Evolutionary conservation across 2,888 invertebrate species (phyloP).

Genomic region (Hirtodrosophila confusa): DNA sequence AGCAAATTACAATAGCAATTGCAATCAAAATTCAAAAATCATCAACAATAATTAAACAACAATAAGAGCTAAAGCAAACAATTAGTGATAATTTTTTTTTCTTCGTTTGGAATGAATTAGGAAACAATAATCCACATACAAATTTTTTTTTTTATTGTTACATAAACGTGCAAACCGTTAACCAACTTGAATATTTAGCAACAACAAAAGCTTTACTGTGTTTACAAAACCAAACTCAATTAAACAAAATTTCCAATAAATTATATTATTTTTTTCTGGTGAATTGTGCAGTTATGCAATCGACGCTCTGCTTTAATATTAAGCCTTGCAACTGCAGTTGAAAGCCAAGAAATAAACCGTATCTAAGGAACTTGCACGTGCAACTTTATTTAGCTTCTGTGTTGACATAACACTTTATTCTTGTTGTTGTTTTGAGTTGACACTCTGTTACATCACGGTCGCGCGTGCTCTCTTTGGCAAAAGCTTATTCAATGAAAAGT

Average conservation of each 20-base stretch:
- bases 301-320: slow-evolving; percentile 14
- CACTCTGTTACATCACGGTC: slow-evolving; percentile 66
- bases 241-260: slow-evolving; percentile 1
- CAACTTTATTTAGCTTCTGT: slow-evolving; percentile 1
- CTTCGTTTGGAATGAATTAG: slow-evolving; percentile 2
- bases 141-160: slow-evolving; percentile 46
- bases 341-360: slow-evolving; percentile 24
- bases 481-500: slow-evolving; percentile 38
- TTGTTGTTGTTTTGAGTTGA: not conserved
- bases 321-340: slow-evolving; percentile 18
- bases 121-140: not conserved
- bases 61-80: slow-evolving; percentile 20
- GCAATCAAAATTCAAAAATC: slow-evolving; percentile 17
- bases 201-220: slow-evolving; percentile 22
- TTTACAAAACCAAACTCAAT: slow-evolving; percentile 31
- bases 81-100: slow-evolving; percentile 26
- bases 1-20: slow-evolving; percentile 16
- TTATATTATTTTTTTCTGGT: slow-evolving; percentile 24
- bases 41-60: slow-evolving; percentile 22
- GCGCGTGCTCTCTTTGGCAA: slow-evolving; percentile 55
- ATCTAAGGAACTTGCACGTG: slow-evolving; percentile 29
- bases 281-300: slow-evolving; percentile 66
- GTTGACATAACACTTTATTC: not conserved
- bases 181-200: slow-evolving; percentile 8
- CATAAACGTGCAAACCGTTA: slow-evolving; percentile 49